A percentile compares a stretch with the other conserved stretches of the same genome.
These are phyloP conservation scores for Dicranocentrus wangi DNA, from an alignment of 2,888 invertebrate species.

Conservation along the genomic window DNA sequence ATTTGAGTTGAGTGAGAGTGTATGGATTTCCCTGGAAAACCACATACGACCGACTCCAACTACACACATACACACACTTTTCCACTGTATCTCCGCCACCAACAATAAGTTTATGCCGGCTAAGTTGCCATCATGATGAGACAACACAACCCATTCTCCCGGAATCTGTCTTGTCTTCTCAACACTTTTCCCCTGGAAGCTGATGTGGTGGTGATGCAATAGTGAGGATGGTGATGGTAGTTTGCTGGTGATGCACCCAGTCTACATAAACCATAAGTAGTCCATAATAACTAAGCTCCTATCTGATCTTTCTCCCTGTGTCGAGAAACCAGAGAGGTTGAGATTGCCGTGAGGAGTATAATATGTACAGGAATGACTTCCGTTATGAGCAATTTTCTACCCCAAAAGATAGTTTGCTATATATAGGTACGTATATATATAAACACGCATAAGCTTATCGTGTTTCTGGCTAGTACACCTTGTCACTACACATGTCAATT, in stretches of 20 bases:
- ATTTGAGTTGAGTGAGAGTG: background rate
- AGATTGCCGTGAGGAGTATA: constrained; percentile 57
- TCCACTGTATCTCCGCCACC: background rate
- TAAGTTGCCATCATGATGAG: constrained; percentile 25
- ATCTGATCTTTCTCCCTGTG: background rate
- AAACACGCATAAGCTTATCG: background rate
- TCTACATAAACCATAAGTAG: background rate
- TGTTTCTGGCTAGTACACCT: constrained; percentile 2
- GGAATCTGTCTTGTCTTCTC: constrained; percentile 32
- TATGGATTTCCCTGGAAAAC: background rate
- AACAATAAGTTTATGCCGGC: constrained; percentile 18
- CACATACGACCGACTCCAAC: background rate
- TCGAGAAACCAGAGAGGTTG: too few species aligned
- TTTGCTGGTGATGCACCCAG: background rate
- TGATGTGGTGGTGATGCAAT: too few species aligned
- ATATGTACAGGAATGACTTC: constrained; percentile 56
- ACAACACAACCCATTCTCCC: constrained; percentile 21
- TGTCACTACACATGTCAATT: constrained; percentile 23
- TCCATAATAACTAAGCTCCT: background rate
- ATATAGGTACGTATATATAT: too few species aligned
- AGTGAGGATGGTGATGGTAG: background rate
- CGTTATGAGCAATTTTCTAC: constrained; percentile 60
- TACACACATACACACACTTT: background rate
- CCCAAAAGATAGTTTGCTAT: constrained; percentile 39
- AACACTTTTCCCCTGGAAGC: constrained; percentile 15